Evolutionary conservation across 2,113 vertebrate species (phyloP).

Genomic region (Pelmatolapia mariae): DNA sequence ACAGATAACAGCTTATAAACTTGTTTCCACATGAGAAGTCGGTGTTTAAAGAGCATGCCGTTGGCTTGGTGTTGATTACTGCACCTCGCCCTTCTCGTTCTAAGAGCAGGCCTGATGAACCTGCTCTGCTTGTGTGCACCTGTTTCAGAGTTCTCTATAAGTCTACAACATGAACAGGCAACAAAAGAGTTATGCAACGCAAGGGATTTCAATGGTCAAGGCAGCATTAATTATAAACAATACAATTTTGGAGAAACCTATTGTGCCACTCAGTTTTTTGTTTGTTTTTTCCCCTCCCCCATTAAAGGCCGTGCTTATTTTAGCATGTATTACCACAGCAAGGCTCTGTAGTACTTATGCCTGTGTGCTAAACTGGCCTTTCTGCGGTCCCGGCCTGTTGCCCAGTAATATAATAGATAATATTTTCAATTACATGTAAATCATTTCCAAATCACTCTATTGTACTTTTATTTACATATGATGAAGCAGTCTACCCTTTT

Average conservation of each 20-base stretch:
- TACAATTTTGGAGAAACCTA: neutral
- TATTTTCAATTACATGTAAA: neutral
- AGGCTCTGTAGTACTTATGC: neutral
- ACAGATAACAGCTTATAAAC: neutral
- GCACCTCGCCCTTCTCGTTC: neutral
- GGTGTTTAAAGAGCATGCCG: neutral
- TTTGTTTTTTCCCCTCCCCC: neutral
- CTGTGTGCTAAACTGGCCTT: neutral
- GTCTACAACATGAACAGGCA: neutral
- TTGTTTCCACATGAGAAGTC: neutral
- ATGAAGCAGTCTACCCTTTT: neutral
- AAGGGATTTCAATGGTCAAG: neutral
- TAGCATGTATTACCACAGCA: neutral
- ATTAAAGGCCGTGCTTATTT: neutral
- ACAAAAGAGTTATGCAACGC: neutral
- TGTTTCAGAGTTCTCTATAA: neutral
- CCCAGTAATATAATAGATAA: neutral
- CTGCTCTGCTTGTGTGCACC: conserved; percentile 7
- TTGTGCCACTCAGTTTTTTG: neutral
- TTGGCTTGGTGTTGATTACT: neutral
- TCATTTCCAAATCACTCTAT: neutral
- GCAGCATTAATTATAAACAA: neutral
- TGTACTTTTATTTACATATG: neutral
- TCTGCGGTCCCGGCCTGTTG: neutral
- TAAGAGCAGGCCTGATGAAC: neutral